Percentiles rank a stretch among this genome's conserved stretches.
These are phyloP conservation scores for Drosophila pallidifrons DNA, from an alignment of 1,140 invertebrate species.

Conservation along the genomic window DNA sequence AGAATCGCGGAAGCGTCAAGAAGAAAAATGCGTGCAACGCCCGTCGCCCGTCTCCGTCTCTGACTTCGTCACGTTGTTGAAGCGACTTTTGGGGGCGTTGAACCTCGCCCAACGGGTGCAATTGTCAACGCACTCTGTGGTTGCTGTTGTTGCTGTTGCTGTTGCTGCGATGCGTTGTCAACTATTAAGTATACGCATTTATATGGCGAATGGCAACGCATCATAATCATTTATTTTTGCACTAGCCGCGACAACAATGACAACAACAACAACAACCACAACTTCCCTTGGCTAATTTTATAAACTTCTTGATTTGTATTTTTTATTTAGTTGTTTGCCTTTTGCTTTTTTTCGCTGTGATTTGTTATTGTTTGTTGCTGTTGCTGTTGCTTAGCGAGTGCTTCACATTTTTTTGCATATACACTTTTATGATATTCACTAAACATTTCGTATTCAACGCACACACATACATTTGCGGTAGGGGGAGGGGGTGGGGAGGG, in stretches of 20 bases:
- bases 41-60: conserved; percentile 3
- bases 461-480: conserved; percentile 51
- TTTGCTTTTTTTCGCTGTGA: conserved; percentile 23
- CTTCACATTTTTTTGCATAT: conserved; percentile 67
- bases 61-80: conserved; percentile 26
- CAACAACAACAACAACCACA: conserved; percentile 41
- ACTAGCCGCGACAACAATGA: conserved; percentile 62
- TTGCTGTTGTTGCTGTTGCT: conserved; percentile 11
- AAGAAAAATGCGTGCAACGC: conserved; percentile 71
- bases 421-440: conserved; percentile 71
- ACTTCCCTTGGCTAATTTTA: conserved; percentile 69
- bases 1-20: conserved; percentile 75
- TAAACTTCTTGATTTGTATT: conserved; percentile 63
- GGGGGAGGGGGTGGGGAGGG: background rate
- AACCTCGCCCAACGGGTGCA: conserved; percentile 61
- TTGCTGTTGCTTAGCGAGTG: conserved; percentile 44
- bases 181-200: conserved; percentile 61
- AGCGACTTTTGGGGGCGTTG: conserved; percentile 50
- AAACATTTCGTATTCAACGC: conserved; percentile 70
- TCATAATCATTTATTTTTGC: conserved; percentile 79
- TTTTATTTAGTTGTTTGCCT: conserved; percentile 9
- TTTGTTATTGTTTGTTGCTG: conserved; percentile 35
- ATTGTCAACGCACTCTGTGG: conserved; percentile 41
- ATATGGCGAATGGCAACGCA: conserved; percentile 65
- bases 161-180: conserved; percentile 64